Evolutionary conservation across 2,888 invertebrate species (phyloP).

Genomic region (Mythimna ferrago): DNA sequence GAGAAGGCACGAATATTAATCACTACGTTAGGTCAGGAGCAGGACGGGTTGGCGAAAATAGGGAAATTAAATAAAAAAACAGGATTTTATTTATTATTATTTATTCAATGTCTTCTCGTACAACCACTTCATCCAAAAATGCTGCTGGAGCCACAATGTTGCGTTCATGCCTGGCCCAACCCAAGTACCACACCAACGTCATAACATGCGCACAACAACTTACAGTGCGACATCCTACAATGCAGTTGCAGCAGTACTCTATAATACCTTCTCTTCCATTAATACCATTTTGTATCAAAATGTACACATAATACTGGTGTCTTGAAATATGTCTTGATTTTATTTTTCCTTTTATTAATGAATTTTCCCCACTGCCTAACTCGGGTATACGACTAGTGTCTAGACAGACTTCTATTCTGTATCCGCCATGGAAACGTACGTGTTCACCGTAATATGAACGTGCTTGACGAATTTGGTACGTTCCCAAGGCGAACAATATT

Average conservation of each 20-base stretch:
- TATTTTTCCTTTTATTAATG: too few species aligned
- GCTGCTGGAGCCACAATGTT: neutral
- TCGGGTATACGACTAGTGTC: conserved; percentile 3
- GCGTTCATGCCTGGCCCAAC: neutral
- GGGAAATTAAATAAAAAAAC: neutral
- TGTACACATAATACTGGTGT: conserved; percentile 9
- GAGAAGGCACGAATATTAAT: too few species aligned
- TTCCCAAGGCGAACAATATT: conserved; percentile 28
- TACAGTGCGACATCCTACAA: conserved; percentile 15
- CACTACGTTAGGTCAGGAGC: too few species aligned
- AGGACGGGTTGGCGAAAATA: too few species aligned
- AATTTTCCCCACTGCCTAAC: conserved; percentile 5
- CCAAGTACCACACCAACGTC: neutral
- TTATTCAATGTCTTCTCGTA: too few species aligned
- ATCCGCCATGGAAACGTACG: conserved; percentile 4
- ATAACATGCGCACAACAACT: conserved; percentile 11
- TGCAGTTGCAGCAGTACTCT: conserved; percentile 12
- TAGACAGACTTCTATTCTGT: conserved; percentile 11
- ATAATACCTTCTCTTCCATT: conserved; percentile 13
- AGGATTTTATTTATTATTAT: too few species aligned
- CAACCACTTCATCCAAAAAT: neutral
- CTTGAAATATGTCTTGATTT: too few species aligned
- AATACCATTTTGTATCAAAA: conserved; percentile 12
- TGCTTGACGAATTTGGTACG: neutral
- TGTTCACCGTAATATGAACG: conserved; percentile 11